phyloP scores from a whole-genome alignment of 2,797 vertebrate species.

The Luscinia megarhynchos region DNA sequence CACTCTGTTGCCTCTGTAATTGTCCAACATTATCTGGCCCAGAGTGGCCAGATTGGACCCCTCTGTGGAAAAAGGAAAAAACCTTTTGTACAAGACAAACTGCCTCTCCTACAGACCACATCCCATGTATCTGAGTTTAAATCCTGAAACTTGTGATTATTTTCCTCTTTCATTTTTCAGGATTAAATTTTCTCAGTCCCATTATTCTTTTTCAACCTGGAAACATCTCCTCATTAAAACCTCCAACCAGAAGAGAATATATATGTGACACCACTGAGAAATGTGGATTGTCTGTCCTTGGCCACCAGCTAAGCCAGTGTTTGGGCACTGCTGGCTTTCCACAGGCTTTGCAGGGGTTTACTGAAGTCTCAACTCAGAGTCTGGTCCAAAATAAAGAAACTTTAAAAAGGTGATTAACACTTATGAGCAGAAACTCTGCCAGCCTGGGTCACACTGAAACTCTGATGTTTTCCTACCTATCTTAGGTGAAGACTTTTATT shows the following conservation, averaged over 20 bases:
- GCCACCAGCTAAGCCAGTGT: not conserved
- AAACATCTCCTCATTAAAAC: not conserved
- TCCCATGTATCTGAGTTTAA: not conserved
- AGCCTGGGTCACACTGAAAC: not conserved
- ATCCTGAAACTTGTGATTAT: not conserved
- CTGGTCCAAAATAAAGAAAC: not conserved
- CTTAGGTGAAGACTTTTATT: not conserved
- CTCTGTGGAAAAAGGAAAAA: not conserved
- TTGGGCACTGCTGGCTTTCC: not conserved
- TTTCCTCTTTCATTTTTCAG: not conserved
- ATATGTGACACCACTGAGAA: not conserved
- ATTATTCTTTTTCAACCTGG: not conserved
- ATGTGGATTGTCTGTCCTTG: not conserved
- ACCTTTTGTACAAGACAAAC: not conserved
- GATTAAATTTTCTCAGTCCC: not conserved
- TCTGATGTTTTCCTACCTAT: not conserved
- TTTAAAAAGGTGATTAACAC: not conserved
- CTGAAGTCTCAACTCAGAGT: not conserved
- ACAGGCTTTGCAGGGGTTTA: not conserved
- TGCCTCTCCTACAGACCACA: not conserved
- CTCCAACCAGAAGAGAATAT: not conserved
- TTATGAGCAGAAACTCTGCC: not conserved
- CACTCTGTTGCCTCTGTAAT: not conserved
- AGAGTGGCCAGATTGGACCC: not conserved
- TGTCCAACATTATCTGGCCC: not conserved